Evolutionary conservation across 1,140 invertebrate genomes (phyloP).

Genomic region (Conus ventricosus): DNA sequence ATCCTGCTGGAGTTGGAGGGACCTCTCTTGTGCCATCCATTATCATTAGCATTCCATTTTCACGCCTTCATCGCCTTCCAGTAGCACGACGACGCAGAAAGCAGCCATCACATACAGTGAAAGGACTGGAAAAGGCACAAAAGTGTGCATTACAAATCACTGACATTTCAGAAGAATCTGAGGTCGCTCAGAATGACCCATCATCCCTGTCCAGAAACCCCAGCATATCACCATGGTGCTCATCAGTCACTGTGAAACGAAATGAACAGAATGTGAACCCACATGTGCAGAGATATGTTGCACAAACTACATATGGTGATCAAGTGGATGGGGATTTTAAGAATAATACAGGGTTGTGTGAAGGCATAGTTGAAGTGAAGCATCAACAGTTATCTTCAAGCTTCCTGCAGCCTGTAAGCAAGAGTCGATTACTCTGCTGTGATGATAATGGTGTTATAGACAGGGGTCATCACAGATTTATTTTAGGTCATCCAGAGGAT

Average conservation of each 20-base stretch:
- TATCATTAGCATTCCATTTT: constrained; percentile 5
- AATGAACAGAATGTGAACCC: neutral
- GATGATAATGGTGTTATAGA: neutral
- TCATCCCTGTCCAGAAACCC: neutral
- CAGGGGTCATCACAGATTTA: neutral
- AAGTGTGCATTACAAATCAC: neutral
- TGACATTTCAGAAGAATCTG: neutral
- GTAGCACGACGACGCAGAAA: neutral
- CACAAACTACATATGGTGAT: neutral
- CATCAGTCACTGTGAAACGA: neutral
- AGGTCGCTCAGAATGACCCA: neutral
- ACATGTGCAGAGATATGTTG: neutral
- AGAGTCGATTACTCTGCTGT: neutral
- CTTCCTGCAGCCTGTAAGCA: neutral
- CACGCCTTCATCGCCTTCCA: neutral
- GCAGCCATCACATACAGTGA: neutral
- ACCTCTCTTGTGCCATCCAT: neutral
- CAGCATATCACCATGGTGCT: neutral
- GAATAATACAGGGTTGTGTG: neutral
- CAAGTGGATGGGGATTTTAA: neutral
- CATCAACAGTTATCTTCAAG: neutral
- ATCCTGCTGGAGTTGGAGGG: neutral
- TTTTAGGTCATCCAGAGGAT: neutral
- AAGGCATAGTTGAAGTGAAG: neutral
- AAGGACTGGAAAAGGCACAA: neutral